These are phyloP conservation scores for Aphelinus certus DNA, from an alignment of 1,140 invertebrate species.

Conservation along the genomic window DNA sequence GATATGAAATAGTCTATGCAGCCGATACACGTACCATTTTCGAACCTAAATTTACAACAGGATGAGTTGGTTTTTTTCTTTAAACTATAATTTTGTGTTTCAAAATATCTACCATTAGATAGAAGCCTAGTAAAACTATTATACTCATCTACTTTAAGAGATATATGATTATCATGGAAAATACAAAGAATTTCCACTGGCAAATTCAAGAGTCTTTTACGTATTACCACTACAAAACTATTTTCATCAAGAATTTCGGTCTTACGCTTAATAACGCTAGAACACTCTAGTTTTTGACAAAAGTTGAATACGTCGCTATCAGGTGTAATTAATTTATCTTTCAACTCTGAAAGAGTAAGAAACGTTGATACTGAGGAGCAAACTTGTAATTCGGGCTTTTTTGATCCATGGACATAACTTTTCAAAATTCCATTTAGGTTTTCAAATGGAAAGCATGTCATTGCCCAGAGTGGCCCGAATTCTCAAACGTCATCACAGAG, in stretches of 20 bases:
- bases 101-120: no score
- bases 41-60: no score
- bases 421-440: constrained; percentile 16
- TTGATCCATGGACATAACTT: constrained; percentile 3
- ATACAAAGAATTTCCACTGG: not conserved
- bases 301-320: not conserved
- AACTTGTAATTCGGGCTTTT: not conserved
- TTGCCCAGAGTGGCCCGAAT: constrained; percentile 18
- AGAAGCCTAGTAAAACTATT: not conserved
- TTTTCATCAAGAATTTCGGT: not conserved
- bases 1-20: not conserved
- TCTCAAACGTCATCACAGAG: not conserved
- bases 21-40: no score
- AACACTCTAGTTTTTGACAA: not conserved
- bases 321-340: not conserved
- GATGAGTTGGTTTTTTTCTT: no score
- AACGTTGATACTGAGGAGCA: constrained; percentile 1
- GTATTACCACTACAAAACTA: not conserved
- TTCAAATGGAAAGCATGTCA: constrained; percentile 10
- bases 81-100: no score
- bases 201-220: not conserved
- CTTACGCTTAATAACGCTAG: not conserved
- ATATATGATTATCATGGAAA: not conserved
- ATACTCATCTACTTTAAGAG: not conserved
- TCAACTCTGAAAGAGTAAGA: not conserved